These are phyloP conservation scores for Thripadectes ignobilis DNA, from an alignment of 2,797 vertebrate species.

Conservation along the genomic window DNA sequence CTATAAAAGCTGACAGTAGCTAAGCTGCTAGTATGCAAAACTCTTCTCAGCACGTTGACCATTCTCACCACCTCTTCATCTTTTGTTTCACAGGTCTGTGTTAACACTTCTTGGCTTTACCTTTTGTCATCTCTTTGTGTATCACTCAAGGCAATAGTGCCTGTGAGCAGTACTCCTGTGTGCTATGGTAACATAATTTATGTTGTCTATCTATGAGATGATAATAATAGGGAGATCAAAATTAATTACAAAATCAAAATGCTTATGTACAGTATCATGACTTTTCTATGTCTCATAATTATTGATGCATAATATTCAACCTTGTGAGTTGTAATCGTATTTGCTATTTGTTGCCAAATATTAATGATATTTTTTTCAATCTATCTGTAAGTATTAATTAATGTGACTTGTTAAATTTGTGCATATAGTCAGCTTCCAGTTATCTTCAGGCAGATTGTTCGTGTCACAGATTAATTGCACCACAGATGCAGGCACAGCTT, in stretches of 20 bases:
- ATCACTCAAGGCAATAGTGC: neutral
- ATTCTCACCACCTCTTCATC: neutral
- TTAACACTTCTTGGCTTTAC: neutral
- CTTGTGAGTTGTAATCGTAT: neutral
- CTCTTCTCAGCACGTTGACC: neutral
- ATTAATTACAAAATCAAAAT: conserved; percentile 17
- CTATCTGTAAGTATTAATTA: conserved; percentile 30
- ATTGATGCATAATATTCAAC: neutral
- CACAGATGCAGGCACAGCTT: conserved; percentile 56
- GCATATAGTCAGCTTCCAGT: conserved; percentile 6
- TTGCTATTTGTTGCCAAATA: conserved; percentile 36
- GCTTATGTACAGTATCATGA: neutral
- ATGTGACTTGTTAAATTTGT: conserved; percentile 12
- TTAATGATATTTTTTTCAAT: neutral
- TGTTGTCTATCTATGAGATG: neutral
- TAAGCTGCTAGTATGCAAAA: neutral
- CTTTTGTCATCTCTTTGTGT: neutral
- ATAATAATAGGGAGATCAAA: conserved; percentile 12
- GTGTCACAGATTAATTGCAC: conserved; percentile 48
- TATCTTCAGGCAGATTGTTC: conserved; percentile 49
- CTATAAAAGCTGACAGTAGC: neutral
- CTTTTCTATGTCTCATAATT: conserved; percentile 4
- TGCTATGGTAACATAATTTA: conserved; percentile 5
- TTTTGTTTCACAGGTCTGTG: neutral
- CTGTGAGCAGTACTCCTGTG: neutral